Percentiles rank a stretch among this genome's conserved stretches.
These are phyloP conservation scores for Natator depressus DNA, from an alignment of 2,113 vertebrate genomes.

Conservation along the genomic window DNA sequence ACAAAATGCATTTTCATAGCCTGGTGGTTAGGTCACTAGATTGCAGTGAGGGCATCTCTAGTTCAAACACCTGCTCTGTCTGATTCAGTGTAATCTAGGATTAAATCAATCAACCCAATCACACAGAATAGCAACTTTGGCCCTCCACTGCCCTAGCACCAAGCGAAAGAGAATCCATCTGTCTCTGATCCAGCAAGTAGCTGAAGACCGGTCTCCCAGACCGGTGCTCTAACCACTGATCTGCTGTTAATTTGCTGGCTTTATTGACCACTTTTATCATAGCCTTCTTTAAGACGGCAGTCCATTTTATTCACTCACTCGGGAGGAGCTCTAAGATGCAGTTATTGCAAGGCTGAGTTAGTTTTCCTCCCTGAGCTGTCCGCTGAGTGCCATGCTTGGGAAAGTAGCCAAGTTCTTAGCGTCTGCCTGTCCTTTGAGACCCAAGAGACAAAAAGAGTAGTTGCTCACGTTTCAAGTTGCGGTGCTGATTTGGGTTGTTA, in stretches of 20 bases:
- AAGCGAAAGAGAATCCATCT: no score
- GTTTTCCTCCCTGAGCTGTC: neutral
- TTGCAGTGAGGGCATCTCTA: neutral
- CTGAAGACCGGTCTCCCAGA: neutral
- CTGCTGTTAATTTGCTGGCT: neutral
- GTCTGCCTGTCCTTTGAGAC: neutral
- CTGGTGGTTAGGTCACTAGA: no score
- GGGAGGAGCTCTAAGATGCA: neutral
- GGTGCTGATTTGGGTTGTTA: neutral
- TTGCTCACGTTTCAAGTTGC: neutral
- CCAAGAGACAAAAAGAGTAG: neutral
- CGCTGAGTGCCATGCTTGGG: neutral
- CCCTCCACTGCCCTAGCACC: neutral
- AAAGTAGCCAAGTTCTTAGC: neutral
- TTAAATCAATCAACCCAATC: neutral
- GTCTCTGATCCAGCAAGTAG: neutral
- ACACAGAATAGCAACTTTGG: neutral
- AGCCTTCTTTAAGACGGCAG: neutral
- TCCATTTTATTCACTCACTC: neutral
- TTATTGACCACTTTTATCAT: neutral
- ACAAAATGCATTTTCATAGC: no score
- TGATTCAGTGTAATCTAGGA: neutral
- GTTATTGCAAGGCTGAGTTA: neutral
- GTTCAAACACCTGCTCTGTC: neutral
- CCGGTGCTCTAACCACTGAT: accelerated